Conservation (phyloP, 2,113 vertebrate species). For the Syngnathus floridae region DNA sequence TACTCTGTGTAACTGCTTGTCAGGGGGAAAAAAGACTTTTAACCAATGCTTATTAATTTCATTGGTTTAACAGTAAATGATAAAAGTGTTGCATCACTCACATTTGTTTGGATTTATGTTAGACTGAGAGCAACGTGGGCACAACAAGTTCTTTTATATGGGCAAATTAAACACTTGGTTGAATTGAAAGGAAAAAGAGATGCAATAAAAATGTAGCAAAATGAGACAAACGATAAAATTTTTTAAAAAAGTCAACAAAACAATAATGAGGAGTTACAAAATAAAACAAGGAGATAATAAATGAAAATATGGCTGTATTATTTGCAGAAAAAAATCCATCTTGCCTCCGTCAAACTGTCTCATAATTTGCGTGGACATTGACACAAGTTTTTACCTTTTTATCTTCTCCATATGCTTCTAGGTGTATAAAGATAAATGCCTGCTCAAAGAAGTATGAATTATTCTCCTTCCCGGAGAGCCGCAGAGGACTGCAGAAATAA, state of each 20-base stretch:
- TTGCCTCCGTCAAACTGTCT: background rate
- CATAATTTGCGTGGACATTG: background rate
- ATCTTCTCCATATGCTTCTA: background rate
- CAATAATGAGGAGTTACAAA: background rate
- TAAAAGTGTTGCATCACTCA: background rate
- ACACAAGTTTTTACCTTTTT: background rate
- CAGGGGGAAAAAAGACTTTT: background rate
- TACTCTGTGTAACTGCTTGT: background rate
- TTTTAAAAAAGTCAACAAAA: background rate
- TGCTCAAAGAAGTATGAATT: conserved; percentile 1
- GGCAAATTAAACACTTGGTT: background rate
- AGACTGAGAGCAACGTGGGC: background rate
- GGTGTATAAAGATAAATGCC: background rate
- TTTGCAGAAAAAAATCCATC: no score
- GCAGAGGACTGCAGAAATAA: conserved; percentile 16
- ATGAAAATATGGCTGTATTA: background rate
- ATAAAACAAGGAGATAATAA: background rate
- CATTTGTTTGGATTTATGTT: background rate
- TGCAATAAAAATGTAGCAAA: background rate
- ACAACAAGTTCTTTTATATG: background rate
- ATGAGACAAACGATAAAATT: background rate
- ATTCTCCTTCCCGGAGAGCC: conserved; percentile 21
- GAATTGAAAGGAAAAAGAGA: background rate
- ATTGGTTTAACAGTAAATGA: background rate
- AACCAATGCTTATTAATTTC: background rate